These are phyloP conservation scores for Cheilosia soror DNA, from an alignment of 2,888 invertebrate genomes.

Conservation along the genomic window DNA sequence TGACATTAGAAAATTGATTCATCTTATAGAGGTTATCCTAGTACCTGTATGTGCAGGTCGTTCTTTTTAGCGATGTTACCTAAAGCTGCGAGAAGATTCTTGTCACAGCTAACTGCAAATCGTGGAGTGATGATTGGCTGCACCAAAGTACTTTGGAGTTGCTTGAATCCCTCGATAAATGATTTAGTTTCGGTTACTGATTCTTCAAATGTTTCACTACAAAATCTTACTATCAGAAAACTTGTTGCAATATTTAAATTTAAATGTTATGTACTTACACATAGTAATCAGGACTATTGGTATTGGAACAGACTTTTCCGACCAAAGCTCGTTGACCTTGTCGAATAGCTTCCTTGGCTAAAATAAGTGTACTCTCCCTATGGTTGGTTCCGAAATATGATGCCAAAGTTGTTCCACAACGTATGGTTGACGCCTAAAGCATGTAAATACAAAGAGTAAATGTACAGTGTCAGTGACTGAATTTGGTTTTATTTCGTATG, in stretches of 20 bases:
- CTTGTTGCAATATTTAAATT: not conserved
- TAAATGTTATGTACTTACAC: conserved; percentile 77
- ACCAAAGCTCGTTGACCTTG: conserved; percentile 92
- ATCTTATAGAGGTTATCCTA: not conserved
- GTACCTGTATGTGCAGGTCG: conserved; percentile 90
- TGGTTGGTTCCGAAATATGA: conserved; percentile 94
- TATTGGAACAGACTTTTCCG: conserved; percentile 89
- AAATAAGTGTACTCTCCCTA: conserved; percentile 87
- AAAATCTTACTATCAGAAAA: not conserved
- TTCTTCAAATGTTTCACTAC: conserved; percentile 87
- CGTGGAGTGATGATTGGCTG: conserved; percentile 93
- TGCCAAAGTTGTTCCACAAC: conserved; percentile 94
- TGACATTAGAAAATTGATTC: not conserved
- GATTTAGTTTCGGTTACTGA: conserved; percentile 87
- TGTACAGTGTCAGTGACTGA: too few relatives aligned
- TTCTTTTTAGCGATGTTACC: conserved; percentile 88
- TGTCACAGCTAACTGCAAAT: conserved; percentile 92
- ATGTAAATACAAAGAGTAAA: not conserved
- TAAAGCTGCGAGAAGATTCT: conserved; percentile 88
- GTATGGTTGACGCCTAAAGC: conserved; percentile 88
- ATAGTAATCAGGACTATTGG: conserved; percentile 82
- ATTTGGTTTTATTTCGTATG: too few relatives aligned
- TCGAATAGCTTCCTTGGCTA: conserved; percentile 88
- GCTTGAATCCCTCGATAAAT: conserved; percentile 87
- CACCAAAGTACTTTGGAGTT: conserved; percentile 86